Percentiles rank a stretch among this genome's conserved stretches.
phyloP scores from a whole-genome alignment of 2,888 invertebrate genomes.

The Eulithis testata region DNA sequence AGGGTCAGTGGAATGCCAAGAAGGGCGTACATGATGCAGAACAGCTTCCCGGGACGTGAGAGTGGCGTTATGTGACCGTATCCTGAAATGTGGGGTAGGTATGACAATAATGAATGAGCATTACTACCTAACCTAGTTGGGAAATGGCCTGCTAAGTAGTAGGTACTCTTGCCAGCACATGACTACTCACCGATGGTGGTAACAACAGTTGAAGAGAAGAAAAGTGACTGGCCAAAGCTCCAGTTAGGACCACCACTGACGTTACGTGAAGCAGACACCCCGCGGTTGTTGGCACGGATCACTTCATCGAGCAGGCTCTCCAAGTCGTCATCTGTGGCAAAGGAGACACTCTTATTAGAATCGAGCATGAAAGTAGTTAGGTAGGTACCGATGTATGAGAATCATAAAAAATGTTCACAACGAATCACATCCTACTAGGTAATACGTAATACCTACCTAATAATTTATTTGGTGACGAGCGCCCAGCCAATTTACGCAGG shows the following conservation, averaged over 20 bases:
- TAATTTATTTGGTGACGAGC: too few relatives aligned
- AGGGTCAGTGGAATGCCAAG: conserved; percentile 94
- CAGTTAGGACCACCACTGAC: conserved; percentile 92
- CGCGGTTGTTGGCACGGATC: conserved; percentile 89
- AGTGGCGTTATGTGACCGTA: conserved; percentile 96
- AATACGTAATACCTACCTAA: too few relatives aligned
- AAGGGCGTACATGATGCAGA: conserved; percentile 94
- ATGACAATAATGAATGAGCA: too few relatives aligned
- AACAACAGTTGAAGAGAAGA: conserved; percentile 94
- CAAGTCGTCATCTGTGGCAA: conserved; percentile 86
- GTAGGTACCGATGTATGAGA: too few relatives aligned
- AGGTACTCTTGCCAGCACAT: too few relatives aligned
- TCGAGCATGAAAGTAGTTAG: background rate
- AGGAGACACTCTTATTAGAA: background rate
- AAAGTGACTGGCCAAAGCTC: conserved; percentile 95
- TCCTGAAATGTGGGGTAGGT: conserved; percentile 75
- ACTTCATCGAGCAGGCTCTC: conserved; percentile 89
- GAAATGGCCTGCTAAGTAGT: too few relatives aligned
- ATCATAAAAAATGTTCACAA: too few relatives aligned
- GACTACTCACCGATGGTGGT: conserved; percentile 90
- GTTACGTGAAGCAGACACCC: conserved; percentile 91
- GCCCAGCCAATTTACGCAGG: too few relatives aligned
- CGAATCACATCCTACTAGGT: too few relatives aligned
- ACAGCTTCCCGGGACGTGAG: conserved; percentile 93
- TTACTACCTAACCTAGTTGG: too few relatives aligned